These are phyloP conservation scores for Drosophila murphyi DNA, from an alignment of 1,140 invertebrate genomes.

Conservation along the genomic window DNA sequence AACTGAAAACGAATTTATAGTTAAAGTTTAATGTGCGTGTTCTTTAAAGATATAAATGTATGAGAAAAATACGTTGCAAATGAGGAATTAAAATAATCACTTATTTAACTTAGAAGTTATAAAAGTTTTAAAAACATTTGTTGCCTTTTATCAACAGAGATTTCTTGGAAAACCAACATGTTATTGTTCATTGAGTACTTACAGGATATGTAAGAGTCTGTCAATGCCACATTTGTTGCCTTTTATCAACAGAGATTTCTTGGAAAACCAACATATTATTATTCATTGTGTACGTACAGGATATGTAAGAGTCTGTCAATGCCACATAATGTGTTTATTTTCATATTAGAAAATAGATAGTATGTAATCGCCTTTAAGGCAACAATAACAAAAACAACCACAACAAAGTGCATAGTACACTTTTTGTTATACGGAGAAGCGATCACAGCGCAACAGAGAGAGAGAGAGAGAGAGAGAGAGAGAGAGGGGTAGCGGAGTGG, in stretches of 20 bases:
- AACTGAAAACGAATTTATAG: too few species aligned
- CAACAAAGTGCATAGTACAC: constrained; percentile 67
- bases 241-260: constrained; percentile 9
- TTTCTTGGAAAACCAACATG: too few species aligned
- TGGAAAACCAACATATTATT: too few species aligned
- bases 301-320: constrained; percentile 2
- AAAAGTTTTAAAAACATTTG: background rate
- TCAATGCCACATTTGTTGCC: background rate
- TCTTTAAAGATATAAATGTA: too few species aligned
- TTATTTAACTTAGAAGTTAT: background rate
- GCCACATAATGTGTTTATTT: constrained; percentile 52
- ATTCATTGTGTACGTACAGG: background rate
- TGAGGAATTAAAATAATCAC: too few species aligned
- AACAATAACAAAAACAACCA: constrained; percentile 4
- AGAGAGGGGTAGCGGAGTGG: too few species aligned
- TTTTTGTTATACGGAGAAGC: constrained; percentile 11
- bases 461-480: background rate
- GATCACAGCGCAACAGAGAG: constrained; percentile 4
- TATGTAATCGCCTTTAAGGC: constrained; percentile 28
- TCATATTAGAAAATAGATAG: constrained; percentile 71
- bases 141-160: constrained; percentile 13
- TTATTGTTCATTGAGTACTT: too few species aligned
- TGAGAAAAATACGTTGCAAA: too few species aligned
- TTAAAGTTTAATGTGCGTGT: too few species aligned
- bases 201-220: constrained; percentile 16